Conservation (phyloP, 2,113 vertebrate species). For the Limanda limanda region DNA sequence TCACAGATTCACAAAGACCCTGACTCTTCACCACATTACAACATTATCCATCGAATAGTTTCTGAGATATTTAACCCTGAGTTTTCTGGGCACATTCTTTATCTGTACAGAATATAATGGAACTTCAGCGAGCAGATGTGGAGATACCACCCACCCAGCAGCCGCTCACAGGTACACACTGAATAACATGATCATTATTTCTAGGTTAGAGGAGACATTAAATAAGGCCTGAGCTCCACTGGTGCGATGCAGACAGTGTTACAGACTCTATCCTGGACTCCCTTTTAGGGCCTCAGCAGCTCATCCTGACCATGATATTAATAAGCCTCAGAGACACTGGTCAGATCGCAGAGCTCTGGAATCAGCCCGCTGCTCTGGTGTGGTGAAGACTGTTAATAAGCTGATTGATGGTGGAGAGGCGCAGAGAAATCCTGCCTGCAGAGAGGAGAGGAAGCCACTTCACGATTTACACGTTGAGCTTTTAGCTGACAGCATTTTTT, state of each 20-base stretch:
- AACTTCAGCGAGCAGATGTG: too few species aligned
- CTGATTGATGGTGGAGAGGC: slow-evolving; percentile 19
- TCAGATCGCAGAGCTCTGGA: slow-evolving; percentile 12
- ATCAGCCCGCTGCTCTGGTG: slow-evolving; percentile 4
- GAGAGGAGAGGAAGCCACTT: background rate
- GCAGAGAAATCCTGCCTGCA: background rate
- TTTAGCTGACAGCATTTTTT: slow-evolving; percentile 14
- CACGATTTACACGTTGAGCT: background rate
- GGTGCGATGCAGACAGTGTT: background rate
- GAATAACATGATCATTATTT: background rate
- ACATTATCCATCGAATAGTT: too few species aligned
- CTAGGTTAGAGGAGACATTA: background rate
- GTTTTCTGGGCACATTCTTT: too few species aligned
- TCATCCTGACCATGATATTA: background rate
- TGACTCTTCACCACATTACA: too few species aligned
- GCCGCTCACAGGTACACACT: background rate
- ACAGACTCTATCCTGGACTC: slow-evolving; percentile 6
- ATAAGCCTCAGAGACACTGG: slow-evolving; percentile 7
- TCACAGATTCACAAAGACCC: too few species aligned
- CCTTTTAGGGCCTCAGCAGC: slow-evolving; percentile 16
- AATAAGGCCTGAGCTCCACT: background rate
- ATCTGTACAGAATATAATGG: too few species aligned
- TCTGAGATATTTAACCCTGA: too few species aligned
- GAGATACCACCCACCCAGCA: background rate
- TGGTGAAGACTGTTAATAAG: slow-evolving; percentile 1